Percentiles rank a stretch among this genome's conserved stretches.
phyloP scores from a whole-genome alignment of 2,888 invertebrate genomes.

The Orchesellides sinensis region DNA sequence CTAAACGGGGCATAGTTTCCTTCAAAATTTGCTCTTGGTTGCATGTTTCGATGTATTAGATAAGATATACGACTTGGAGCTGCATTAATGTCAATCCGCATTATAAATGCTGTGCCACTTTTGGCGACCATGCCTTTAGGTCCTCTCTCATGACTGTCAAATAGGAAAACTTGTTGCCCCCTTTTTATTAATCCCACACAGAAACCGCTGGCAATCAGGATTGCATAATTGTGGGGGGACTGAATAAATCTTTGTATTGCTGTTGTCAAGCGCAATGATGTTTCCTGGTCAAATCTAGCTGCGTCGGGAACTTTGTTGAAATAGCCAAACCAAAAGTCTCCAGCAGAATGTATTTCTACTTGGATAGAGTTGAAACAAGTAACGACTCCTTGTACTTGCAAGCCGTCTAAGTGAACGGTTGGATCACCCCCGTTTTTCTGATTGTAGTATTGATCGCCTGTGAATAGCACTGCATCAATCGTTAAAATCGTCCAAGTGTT shows the following conservation, averaged over 20 bases:
- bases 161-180: background rate
- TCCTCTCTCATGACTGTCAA: conserved; percentile 45
- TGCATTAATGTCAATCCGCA: background rate
- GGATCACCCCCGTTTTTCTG: too few relatives aligned
- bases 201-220: conserved; percentile 1
- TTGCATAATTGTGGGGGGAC: background rate
- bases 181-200: conserved; percentile 24
- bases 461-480: too few relatives aligned
- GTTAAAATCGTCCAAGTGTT: too few relatives aligned
- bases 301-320: background rate
- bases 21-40: too few relatives aligned
- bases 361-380: background rate
- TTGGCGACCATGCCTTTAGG: background rate
- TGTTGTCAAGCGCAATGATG: too few relatives aligned
- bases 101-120: conserved; percentile 20
- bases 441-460: too few relatives aligned
- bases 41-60: background rate
- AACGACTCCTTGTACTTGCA: too few relatives aligned
- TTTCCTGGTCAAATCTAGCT: background rate
- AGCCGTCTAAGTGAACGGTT: too few relatives aligned
- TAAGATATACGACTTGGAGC: conserved; percentile 1
- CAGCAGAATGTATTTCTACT: too few relatives aligned
- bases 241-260: background rate
- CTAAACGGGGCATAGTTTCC: too few relatives aligned
- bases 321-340: background rate